Percentiles rank a stretch among this genome's conserved stretches.
These are phyloP conservation scores for Hydrozoanthus gracilis DNA, from an alignment of 92 coral and sea anemone genomes.

Conservation along the genomic window DNA sequence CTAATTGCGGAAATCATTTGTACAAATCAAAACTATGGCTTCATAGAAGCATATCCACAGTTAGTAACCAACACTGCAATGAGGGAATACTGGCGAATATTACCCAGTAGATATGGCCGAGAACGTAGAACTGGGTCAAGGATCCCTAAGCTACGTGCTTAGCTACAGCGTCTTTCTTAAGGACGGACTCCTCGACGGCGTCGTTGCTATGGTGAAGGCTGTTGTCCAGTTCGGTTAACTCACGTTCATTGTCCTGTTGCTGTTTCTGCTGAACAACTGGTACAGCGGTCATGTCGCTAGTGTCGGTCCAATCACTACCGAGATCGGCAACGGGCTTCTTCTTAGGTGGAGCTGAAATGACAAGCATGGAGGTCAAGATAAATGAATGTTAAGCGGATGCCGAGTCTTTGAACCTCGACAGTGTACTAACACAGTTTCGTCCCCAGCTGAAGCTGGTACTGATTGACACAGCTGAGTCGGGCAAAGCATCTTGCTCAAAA, in stretches of 20 bases:
- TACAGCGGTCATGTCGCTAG: constrained; percentile 38
- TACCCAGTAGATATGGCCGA: not conserved
- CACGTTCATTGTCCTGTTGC: constrained; percentile 51
- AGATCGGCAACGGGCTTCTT: constrained; percentile 61
- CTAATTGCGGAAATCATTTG: constrained; percentile 21
- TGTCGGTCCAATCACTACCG: constrained; percentile 47
- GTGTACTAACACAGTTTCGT: too few species aligned
- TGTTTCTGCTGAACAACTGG: constrained; percentile 40
- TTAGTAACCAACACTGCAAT: not conserved
- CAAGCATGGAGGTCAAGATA: not conserved
- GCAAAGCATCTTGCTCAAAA: too few species aligned
- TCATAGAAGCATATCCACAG: not conserved
- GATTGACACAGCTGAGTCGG: too few species aligned
- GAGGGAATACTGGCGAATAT: not conserved
- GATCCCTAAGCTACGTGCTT: constrained; percentile 25
- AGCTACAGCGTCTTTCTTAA: constrained; percentile 75
- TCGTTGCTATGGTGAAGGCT: constrained; percentile 52
- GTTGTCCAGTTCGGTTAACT: constrained; percentile 50
- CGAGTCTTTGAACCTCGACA: too few species aligned
- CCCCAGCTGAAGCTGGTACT: too few species aligned
- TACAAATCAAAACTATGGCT: constrained; percentile 17
- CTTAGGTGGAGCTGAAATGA: constrained; percentile 49
- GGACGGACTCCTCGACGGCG: constrained; percentile 89
- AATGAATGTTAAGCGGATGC: not conserved
- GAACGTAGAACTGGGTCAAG: not conserved